phyloP scores from a whole-genome alignment of 2,797 vertebrate genomes.

The Lateolabrax maculatus region DNA sequence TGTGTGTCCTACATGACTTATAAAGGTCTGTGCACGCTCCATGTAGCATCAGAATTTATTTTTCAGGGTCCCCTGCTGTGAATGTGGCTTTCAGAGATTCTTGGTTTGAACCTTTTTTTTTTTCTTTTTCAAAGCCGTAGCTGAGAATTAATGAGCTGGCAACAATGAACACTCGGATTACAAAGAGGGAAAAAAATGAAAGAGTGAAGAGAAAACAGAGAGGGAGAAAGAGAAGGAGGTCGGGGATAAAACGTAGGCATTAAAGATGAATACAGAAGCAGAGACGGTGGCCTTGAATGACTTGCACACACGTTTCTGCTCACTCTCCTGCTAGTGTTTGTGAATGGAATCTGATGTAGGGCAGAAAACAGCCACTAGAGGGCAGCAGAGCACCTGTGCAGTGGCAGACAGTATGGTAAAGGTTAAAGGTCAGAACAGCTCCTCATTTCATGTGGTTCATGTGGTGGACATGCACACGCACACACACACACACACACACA shows the following conservation, averaged over 20 bases:
- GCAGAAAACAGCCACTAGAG: slow-evolving; percentile 64
- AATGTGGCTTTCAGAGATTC: slow-evolving; percentile 33
- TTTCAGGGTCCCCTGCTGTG: slow-evolving; percentile 30
- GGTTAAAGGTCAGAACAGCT: slow-evolving; percentile 38
- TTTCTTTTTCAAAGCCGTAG: slow-evolving; percentile 38
- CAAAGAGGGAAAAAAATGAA: neutral
- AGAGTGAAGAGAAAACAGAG: neutral
- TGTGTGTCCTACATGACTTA: slow-evolving; percentile 15
- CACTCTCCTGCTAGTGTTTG: neutral
- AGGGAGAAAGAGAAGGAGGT: slow-evolving; percentile 14
- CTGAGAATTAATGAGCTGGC: slow-evolving; percentile 42
- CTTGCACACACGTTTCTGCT: neutral
- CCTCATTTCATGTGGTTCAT: slow-evolving; percentile 8
- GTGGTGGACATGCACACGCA: neutral
- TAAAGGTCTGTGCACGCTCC: neutral
- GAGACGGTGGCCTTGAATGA: slow-evolving; percentile 41
- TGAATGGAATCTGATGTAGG: slow-evolving; percentile 30
- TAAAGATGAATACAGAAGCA: slow-evolving; percentile 50
- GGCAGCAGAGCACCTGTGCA: slow-evolving; percentile 65
- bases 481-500: slow-evolving; percentile 28
- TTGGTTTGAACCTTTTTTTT: slow-evolving; percentile 33
- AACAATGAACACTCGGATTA: slow-evolving; percentile 13
- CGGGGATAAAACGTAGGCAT: slow-evolving; percentile 2
- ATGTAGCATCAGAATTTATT: slow-evolving; percentile 24
- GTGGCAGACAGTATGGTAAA: slow-evolving; percentile 5